Evolutionary conservation across 2,888 invertebrate genomes (phyloP).

Genomic region (Bimastos eiseni): DNA sequence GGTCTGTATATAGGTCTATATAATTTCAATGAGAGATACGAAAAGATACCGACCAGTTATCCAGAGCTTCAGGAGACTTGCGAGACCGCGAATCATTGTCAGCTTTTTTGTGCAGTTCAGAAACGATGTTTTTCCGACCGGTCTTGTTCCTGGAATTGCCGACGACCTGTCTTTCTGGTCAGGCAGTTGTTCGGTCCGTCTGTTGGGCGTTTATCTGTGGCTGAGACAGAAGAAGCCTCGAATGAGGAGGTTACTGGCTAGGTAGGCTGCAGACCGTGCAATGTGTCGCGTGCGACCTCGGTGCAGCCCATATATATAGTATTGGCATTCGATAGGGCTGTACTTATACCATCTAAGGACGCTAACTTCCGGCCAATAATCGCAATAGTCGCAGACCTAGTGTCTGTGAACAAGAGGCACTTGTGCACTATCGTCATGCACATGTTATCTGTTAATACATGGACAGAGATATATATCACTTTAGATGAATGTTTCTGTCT

Average conservation of each 20-base stretch:
- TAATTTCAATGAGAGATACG: neutral
- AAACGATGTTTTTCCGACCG: neutral
- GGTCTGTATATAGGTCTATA: too few species aligned
- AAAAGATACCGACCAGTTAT: neutral
- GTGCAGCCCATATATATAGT: neutral
- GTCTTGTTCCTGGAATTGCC: neutral
- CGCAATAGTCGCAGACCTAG: neutral
- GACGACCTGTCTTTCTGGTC: too few species aligned
- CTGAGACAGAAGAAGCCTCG: neutral
- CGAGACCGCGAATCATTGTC: neutral
- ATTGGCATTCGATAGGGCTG: neutral
- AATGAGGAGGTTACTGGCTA: neutral
- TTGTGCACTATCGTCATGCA: neutral
- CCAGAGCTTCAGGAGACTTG: neutral
- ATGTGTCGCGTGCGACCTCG: neutral
- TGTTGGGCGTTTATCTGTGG: neutral
- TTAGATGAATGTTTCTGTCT: neutral
- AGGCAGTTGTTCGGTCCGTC: neutral
- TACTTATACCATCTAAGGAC: neutral
- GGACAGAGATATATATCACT: too few species aligned
- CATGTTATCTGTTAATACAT: neutral
- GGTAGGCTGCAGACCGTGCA: neutral
- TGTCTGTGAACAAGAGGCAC: neutral
- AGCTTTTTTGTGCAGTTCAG: neutral
- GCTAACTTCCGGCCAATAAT: neutral